Percentiles rank a stretch among this genome's conserved stretches.
phyloP scores from a whole-genome alignment of 2,113 vertebrate species.

The Microcebus jonahi region DNA sequence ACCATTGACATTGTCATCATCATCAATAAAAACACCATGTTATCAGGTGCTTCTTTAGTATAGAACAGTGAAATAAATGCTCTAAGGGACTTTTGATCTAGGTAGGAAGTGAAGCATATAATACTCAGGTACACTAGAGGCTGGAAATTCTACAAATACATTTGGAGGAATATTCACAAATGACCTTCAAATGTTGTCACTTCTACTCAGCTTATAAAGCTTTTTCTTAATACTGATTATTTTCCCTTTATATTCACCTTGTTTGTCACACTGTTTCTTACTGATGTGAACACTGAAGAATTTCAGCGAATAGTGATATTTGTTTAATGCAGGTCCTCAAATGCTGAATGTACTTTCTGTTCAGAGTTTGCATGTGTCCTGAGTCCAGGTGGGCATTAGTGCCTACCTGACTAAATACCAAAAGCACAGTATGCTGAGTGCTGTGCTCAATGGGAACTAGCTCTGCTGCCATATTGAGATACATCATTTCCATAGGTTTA shows the following conservation, averaged over 20 bases:
- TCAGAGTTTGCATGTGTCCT: background rate
- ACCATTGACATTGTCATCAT: background rate
- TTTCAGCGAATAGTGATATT: background rate
- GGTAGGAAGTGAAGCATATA: background rate
- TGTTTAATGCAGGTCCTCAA: background rate
- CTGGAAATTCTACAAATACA: background rate
- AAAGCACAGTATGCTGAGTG: background rate
- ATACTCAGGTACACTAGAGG: background rate
- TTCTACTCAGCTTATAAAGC: background rate
- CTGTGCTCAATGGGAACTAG: rapidly evolving
- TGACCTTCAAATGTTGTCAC: background rate
- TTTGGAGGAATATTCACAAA: background rate
- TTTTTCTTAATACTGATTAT: background rate
- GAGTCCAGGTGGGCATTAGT: background rate
- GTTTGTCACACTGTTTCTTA: background rate
- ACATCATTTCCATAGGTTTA: background rate
- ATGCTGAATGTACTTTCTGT: background rate
- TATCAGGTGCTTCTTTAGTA: background rate
- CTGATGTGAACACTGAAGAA: background rate
- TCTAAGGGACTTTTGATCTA: background rate
- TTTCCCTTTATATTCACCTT: background rate
- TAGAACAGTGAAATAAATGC: background rate
- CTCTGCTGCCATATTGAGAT: background rate
- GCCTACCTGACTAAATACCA: background rate
- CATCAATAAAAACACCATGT: background rate